A percentile compares a stretch with the other conserved stretches of the same genome.
Conservation (phyloP, 2,797 vertebrate genomes). For the Dicrostonyx torquatus region DNA sequence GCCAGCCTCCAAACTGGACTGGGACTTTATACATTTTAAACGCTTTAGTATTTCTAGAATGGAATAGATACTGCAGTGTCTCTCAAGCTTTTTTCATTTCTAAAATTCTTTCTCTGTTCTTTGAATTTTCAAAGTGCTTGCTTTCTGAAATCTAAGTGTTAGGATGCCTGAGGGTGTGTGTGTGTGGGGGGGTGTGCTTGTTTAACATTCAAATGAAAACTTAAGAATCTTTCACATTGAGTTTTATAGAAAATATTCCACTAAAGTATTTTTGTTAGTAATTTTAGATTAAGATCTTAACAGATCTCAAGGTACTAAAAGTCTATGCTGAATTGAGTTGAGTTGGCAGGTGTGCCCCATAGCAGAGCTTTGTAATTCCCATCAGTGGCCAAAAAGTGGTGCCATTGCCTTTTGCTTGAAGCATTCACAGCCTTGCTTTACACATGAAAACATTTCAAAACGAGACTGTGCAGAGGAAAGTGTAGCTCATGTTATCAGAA, state of each 20-base stretch:
- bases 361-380: not conserved
- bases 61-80: not conserved
- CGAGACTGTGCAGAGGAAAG: not conserved
- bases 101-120: conserved; percentile 13
- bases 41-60: not conserved
- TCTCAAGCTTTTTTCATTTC: conserved; percentile 19
- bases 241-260: conserved; percentile 20
- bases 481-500: not conserved
- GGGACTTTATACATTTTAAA: not conserved
- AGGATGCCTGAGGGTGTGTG: not conserved
- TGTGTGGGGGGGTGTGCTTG: not conserved
- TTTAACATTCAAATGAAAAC: conserved; percentile 32
- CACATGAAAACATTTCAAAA: not conserved
- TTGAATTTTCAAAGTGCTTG: not conserved
- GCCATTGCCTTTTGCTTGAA: not conserved
- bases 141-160: conserved; percentile 20
- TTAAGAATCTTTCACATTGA: conserved; percentile 8
- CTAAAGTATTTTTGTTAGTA: not conserved
- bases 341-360: not conserved
- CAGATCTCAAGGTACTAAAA: not conserved
- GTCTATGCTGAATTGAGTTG: not conserved
- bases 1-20: not conserved
- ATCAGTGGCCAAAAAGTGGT: not conserved
- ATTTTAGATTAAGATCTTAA: not conserved
- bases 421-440: not conserved